These are phyloP conservation scores for Chelidonichthys spinosus DNA, from an alignment of 2,797 vertebrate genomes.

Conservation along the genomic window DNA sequence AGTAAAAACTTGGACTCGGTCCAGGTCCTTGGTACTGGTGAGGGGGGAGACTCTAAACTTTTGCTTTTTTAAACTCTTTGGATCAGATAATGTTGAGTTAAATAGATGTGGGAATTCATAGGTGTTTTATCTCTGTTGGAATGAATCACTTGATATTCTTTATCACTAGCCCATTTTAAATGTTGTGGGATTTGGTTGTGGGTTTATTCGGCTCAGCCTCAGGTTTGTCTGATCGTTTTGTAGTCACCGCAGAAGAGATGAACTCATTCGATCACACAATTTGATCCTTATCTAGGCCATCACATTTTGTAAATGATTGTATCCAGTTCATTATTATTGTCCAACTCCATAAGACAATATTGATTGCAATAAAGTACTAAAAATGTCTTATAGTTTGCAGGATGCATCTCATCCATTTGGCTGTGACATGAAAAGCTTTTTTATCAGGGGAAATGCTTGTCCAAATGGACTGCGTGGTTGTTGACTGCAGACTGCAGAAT, in stretches of 20 bases:
- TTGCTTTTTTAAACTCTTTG: background rate
- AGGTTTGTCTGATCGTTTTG: slow-evolving; percentile 1
- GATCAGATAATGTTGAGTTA: slow-evolving; percentile 9
- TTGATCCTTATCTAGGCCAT: background rate
- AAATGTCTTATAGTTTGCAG: slow-evolving; percentile 20
- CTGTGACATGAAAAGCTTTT: slow-evolving; percentile 48
- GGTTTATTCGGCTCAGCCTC: slow-evolving; percentile 20
- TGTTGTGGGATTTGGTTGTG: background rate
- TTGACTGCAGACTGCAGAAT: slow-evolving; percentile 14
- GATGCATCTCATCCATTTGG: slow-evolving; percentile 36
- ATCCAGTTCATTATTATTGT: slow-evolving; percentile 1
- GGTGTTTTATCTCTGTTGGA: slow-evolving; percentile 9
- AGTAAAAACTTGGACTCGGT: slow-evolving; percentile 14
- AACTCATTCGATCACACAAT: slow-evolving; percentile 7
- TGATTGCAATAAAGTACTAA: slow-evolving; percentile 4
- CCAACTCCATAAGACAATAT: slow-evolving; percentile 7
- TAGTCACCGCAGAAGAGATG: slow-evolving; percentile 3
- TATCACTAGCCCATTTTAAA: background rate
- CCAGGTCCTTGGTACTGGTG: background rate
- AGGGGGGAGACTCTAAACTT: background rate
- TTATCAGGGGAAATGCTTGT: slow-evolving; percentile 31
- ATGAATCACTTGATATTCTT: slow-evolving; percentile 30
- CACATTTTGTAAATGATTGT: slow-evolving; percentile 6
- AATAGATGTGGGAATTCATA: slow-evolving; percentile 30
- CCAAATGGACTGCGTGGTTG: slow-evolving; percentile 35